A percentile compares a stretch with the other conserved stretches of the same genome.
Conservation (phyloP, 1,140 invertebrate species). For the Zaprionus ornatus region DNA sequence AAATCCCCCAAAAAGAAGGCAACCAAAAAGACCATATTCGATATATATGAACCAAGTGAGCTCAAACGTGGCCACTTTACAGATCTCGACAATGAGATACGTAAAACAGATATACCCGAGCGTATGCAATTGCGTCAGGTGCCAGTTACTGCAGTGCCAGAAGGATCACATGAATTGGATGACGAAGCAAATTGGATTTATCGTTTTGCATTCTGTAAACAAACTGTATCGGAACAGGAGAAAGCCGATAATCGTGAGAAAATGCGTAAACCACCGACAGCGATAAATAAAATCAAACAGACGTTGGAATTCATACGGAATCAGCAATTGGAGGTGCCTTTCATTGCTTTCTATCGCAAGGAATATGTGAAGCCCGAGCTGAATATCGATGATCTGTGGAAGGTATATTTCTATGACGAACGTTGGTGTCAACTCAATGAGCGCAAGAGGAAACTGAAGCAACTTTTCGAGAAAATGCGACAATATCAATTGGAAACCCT, state of each 20-base stretch:
- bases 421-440: slow-evolving; percentile 97
- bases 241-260: slow-evolving; percentile 74
- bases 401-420: slow-evolving; percentile 97
- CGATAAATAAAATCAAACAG: slow-evolving; percentile 95
- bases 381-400: slow-evolving; percentile 98
- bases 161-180: slow-evolving; percentile 94
- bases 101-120: slow-evolving; percentile 95
- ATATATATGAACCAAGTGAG: slow-evolving; percentile 98
- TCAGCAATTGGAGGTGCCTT: slow-evolving; percentile 97
- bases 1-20: slow-evolving; percentile 92
- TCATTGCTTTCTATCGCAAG: slow-evolving; percentile 99
- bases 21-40: slow-evolving; percentile 95
- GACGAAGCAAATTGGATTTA: slow-evolving; percentile 99
- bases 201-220: slow-evolving; percentile 94
- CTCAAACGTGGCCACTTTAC: slow-evolving; percentile 98
- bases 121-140: slow-evolving; percentile 95
- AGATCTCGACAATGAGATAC: slow-evolving; percentile 96
- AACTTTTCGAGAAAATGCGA: slow-evolving; percentile 96
- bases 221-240: slow-evolving; percentile 92
- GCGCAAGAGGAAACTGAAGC: slow-evolving; percentile 93
- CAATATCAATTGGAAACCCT: slow-evolving; percentile 94
- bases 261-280: slow-evolving; percentile 81
- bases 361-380: slow-evolving; percentile 98
- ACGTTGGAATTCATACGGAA: slow-evolving; percentile 98
- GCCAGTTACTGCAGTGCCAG: slow-evolving; percentile 92